Conservation (phyloP, 2,888 invertebrate species). For the Muschampia plurimacula region DNA sequence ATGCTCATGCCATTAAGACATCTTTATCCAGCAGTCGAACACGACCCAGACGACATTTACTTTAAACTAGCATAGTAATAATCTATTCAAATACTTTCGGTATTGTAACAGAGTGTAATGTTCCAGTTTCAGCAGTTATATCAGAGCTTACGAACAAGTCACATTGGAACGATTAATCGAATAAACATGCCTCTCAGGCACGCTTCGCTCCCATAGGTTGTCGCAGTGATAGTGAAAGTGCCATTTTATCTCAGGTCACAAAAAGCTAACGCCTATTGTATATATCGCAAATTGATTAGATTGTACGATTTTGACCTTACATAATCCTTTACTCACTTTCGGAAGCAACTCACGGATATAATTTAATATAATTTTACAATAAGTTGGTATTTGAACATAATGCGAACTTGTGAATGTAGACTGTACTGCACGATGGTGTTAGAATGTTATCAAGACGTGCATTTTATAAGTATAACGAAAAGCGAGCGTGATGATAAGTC, state of each 20-base stretch:
- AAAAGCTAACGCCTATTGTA: conserved; percentile 15
- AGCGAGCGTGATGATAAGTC: conserved; percentile 15
- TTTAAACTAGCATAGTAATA: conserved; percentile 15
- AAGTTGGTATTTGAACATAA: not conserved
- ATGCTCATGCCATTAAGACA: not conserved
- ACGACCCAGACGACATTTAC: conserved; percentile 7
- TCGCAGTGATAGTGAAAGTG: conserved; percentile 46
- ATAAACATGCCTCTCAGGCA: conserved; percentile 46
- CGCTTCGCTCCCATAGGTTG: conserved; percentile 36
- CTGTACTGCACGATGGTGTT: not conserved
- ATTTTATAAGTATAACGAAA: not conserved
- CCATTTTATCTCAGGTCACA: conserved; percentile 40
- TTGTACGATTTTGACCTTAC: conserved; percentile 26
- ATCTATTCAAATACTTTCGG: conserved; percentile 19
- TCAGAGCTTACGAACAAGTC: conserved; percentile 28
- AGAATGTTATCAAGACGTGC: conserved; percentile 16
- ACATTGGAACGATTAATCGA: conserved; percentile 45
- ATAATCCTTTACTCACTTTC: conserved; percentile 23
- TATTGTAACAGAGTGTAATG: conserved; percentile 4
- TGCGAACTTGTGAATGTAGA: not conserved
- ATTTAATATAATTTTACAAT: conserved; percentile 14
- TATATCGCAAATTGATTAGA: conserved; percentile 14
- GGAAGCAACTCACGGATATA: conserved; percentile 25
- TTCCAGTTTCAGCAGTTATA: conserved; percentile 24
- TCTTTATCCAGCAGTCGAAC: conserved; percentile 2